phyloP scores from a whole-genome alignment of 2,888 invertebrate species.

The Rhagonycha lutea region DNA sequence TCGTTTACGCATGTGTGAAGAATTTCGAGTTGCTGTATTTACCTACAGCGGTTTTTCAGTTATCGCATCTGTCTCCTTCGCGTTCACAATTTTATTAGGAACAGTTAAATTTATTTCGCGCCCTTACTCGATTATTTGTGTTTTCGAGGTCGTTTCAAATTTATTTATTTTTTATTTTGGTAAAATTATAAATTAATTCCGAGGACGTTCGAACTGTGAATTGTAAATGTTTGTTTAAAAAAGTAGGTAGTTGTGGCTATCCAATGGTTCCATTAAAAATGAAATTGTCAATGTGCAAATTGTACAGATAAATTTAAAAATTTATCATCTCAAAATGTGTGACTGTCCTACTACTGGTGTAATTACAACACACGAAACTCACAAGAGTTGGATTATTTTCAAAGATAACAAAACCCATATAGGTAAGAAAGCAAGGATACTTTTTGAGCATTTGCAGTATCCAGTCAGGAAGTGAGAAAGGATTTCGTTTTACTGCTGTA shows the following conservation, averaged over 20 bases:
- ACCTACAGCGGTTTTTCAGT: slow-evolving; percentile 34
- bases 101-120: slow-evolving; percentile 10
- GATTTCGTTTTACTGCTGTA: background rate
- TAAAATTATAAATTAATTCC: slow-evolving; percentile 2
- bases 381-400: slow-evolving; percentile 78
- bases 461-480: background rate
- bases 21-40: slow-evolving; percentile 20
- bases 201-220: background rate
- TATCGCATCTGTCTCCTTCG: slow-evolving; percentile 29
- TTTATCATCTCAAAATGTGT: slow-evolving; percentile 53
- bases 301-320: background rate
- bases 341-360: slow-evolving; percentile 64
- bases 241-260: background rate
- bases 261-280: background rate
- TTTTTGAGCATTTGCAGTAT: background rate
- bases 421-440: slow-evolving; percentile 40
- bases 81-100: slow-evolving; percentile 12
- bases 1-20: slow-evolving; percentile 31
- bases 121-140: slow-evolving; percentile 13
- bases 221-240: background rate
- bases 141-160: slow-evolving; percentile 9
- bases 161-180: background rate
- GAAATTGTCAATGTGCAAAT: background rate
- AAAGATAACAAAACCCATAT: slow-evolving; percentile 61
- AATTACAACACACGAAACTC: slow-evolving; percentile 69